Evolutionary conservation across 1,140 invertebrate genomes (phyloP).

Genomic region (Macrocentrus cingulum): DNA sequence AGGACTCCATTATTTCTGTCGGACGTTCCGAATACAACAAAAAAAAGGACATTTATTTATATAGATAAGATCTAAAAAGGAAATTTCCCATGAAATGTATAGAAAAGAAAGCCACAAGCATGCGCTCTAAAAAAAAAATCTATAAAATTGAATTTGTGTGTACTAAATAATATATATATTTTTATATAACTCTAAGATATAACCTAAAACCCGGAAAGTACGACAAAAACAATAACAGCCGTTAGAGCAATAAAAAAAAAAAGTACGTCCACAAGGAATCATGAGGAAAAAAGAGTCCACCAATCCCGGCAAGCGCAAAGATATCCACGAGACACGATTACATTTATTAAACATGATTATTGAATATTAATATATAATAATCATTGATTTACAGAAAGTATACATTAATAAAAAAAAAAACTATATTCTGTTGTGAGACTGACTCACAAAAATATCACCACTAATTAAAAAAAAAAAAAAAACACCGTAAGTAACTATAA

Average conservation of each 20-base stretch:
- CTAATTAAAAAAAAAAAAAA: too few relatives aligned
- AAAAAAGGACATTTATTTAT: background rate
- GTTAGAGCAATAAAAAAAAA: too few relatives aligned
- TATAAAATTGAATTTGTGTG: too few relatives aligned
- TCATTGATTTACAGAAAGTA: conserved; percentile 48
- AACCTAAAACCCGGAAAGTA: conserved; percentile 7
- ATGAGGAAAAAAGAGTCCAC: conserved; percentile 53
- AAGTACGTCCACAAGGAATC: conserved; percentile 56
- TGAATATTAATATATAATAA: conserved; percentile 47
- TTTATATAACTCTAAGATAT: too few relatives aligned
- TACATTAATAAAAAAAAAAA: conserved; percentile 34
- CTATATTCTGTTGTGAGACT: too few relatives aligned
- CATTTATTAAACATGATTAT: conserved; percentile 61
- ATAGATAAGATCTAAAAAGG: background rate
- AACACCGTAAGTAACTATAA: too few relatives aligned
- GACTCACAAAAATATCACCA: too few relatives aligned
- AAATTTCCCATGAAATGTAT: background rate
- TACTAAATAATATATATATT: too few relatives aligned
- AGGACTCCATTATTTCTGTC: conserved; percentile 3
- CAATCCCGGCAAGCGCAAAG: conserved; percentile 58
- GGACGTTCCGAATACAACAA: conserved; percentile 7
- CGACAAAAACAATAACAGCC: conserved; percentile 27
- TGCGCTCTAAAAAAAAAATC: conserved; percentile 3
- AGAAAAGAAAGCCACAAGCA: conserved; percentile 12
- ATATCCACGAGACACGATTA: conserved; percentile 57